Conservation (phyloP, 53 echinoderm and acorn worm species). For the Paelopatides confundens region DNA sequence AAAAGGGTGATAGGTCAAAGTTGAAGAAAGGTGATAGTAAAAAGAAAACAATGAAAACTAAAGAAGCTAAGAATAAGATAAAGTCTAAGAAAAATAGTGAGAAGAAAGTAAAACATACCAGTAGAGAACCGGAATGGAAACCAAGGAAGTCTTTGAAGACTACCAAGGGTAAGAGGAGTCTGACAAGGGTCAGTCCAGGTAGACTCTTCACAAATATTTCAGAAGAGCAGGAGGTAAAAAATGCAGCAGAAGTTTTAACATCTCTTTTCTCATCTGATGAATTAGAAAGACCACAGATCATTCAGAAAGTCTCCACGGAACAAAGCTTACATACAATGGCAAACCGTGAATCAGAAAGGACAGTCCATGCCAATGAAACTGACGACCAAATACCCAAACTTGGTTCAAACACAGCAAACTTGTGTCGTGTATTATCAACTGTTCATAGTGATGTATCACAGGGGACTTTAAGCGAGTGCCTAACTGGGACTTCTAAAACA, state of each 20-base stretch:
- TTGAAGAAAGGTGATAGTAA: background rate
- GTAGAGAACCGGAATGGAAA: background rate
- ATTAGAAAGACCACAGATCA: background rate
- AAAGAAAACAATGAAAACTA: background rate
- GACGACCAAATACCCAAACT: too few relatives aligned
- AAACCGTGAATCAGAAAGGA: too few relatives aligned
- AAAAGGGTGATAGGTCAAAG: background rate
- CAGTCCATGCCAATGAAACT: too few relatives aligned
- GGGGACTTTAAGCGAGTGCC: background rate
- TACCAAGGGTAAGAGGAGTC: background rate
- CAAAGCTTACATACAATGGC: too few relatives aligned
- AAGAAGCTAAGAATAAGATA: too few relatives aligned
- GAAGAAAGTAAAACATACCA: background rate
- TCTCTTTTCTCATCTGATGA: constrained; percentile 23
- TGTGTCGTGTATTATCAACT: too few relatives aligned
- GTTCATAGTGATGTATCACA: background rate
- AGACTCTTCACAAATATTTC: background rate
- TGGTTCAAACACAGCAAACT: too few relatives aligned
- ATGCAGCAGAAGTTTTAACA: constrained; percentile 17
- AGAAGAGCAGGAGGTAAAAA: constrained; percentile 12
- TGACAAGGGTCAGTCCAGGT: background rate
- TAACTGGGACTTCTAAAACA: background rate
- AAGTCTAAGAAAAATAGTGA: background rate
- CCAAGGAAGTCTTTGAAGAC: background rate
- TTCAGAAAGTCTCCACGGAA: background rate